A percentile compares a stretch with the other conserved stretches of the same genome.
These are phyloP conservation scores for Drosophila sordidula DNA, from an alignment of 2,888 invertebrate genomes.

Conservation along the genomic window DNA sequence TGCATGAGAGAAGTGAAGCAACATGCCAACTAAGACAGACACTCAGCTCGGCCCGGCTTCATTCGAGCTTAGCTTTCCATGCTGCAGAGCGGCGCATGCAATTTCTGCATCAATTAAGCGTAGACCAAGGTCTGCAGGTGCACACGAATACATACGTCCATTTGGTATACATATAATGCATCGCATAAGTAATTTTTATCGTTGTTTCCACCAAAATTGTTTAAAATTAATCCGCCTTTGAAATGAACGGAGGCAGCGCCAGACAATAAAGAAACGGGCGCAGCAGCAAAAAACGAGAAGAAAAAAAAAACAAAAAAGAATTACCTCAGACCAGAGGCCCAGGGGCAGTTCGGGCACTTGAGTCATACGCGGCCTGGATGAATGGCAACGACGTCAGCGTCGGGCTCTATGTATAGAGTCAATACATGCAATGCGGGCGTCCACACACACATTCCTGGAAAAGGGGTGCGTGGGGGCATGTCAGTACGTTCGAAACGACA, in stretches of 20 bases:
- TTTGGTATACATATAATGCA: constrained; percentile 27
- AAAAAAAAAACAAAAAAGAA: constrained; percentile 35
- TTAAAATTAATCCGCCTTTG: constrained; percentile 70
- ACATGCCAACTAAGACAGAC: constrained; percentile 55
- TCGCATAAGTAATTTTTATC: constrained; percentile 72
- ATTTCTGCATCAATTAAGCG: constrained; percentile 78
- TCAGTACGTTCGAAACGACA: constrained; percentile 75
- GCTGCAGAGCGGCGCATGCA: constrained; percentile 61
- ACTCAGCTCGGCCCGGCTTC: constrained; percentile 16
- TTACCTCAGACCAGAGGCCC: constrained; percentile 38
- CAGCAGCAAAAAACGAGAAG: constrained; percentile 22
- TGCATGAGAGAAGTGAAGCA: constrained; percentile 70
- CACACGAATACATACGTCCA: background rate
- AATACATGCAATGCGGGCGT: constrained; percentile 66
- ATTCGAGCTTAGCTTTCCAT: constrained; percentile 67
- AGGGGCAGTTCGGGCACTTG: constrained; percentile 52
- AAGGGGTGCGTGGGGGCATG: constrained; percentile 13
- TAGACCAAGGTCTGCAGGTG: constrained; percentile 58
- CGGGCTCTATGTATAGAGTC: constrained; percentile 55
- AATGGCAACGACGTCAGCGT: constrained; percentile 58
- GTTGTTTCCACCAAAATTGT: constrained; percentile 67
- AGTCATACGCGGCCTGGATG: constrained; percentile 70
- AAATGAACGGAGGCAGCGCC: constrained; percentile 36
- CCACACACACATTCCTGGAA: constrained; percentile 14
- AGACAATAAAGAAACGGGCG: constrained; percentile 58